These are phyloP conservation scores for Rugalucina vietnamica DNA, from an alignment of 2,888 invertebrate species.

Conservation along the genomic window DNA sequence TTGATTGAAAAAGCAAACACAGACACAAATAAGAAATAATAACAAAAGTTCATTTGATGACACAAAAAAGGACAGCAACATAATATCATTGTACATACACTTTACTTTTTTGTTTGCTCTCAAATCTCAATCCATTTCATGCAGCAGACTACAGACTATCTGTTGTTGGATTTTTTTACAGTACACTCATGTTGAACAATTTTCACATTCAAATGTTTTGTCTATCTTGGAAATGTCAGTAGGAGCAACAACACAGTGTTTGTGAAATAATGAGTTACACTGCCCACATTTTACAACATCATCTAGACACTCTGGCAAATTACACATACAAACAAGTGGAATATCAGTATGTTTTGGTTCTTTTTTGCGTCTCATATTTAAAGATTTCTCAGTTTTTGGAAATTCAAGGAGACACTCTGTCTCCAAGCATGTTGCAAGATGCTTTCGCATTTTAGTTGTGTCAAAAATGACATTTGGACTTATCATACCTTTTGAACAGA, in stretches of 20 bases:
- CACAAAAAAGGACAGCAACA: too few relatives aligned
- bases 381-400: background rate
- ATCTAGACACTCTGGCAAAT: background rate
- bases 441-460: background rate
- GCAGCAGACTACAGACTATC: too few relatives aligned
- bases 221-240: background rate
- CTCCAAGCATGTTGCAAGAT: background rate
- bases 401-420: background rate
- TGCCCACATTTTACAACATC: background rate
- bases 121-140: too few relatives aligned
- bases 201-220: too few relatives aligned
- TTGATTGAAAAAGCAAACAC: too few relatives aligned
- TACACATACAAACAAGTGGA: background rate
- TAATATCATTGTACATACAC: too few relatives aligned
- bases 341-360: background rate
- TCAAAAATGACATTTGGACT: background rate
- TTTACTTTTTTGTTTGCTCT: too few relatives aligned
- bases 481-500: background rate
- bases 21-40: too few relatives aligned
- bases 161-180: too few relatives aligned
- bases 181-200: too few relatives aligned
- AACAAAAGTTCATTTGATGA: too few relatives aligned
- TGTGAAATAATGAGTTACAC: background rate
- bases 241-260: background rate
- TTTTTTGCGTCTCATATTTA: background rate